These are phyloP conservation scores for Eubucco bourcierii DNA, from an alignment of 2,113 vertebrate species.

Conservation along the genomic window DNA sequence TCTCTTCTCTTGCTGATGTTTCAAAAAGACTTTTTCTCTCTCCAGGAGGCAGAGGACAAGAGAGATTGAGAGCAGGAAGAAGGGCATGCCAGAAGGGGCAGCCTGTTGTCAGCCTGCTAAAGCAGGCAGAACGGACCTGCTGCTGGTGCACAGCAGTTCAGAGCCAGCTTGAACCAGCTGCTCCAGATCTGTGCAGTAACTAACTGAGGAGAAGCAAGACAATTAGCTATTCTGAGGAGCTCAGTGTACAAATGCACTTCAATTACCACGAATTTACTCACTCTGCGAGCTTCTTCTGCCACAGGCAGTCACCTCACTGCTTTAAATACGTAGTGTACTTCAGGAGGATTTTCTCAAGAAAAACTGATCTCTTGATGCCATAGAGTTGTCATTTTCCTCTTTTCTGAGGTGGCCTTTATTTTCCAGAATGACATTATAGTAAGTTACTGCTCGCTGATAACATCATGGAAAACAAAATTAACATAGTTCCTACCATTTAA, in stretches of 20 bases:
- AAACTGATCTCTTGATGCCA: not conserved
- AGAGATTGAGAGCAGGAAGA: not conserved
- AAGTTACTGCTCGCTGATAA: not conserved
- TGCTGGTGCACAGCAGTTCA: not conserved
- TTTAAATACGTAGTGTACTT: not conserved
- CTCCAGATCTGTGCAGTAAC: not conserved
- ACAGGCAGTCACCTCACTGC: not conserved
- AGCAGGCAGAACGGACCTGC: not conserved
- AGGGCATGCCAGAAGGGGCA: not conserved
- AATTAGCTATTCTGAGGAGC: not conserved
- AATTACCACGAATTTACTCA: not conserved
- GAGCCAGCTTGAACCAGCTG: slow-evolving; percentile 45
- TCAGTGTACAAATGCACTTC: not conserved
- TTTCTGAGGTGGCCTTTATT: slow-evolving; percentile 30
- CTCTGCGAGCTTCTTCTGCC: not conserved
- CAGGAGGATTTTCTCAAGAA: not conserved
- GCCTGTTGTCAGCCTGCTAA: not conserved
- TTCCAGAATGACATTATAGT: slow-evolving; percentile 9
- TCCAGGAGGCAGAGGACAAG: not conserved
- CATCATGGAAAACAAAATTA: not conserved
- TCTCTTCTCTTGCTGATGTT: not conserved
- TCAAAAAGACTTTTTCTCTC: not conserved
- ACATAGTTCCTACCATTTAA: not conserved
- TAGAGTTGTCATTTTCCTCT: not conserved
- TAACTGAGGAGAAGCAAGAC: not conserved